Base-by-base conservation (phyloP, 2,113 vertebrate genomes). In the Istiophorus platypterus region DNA sequence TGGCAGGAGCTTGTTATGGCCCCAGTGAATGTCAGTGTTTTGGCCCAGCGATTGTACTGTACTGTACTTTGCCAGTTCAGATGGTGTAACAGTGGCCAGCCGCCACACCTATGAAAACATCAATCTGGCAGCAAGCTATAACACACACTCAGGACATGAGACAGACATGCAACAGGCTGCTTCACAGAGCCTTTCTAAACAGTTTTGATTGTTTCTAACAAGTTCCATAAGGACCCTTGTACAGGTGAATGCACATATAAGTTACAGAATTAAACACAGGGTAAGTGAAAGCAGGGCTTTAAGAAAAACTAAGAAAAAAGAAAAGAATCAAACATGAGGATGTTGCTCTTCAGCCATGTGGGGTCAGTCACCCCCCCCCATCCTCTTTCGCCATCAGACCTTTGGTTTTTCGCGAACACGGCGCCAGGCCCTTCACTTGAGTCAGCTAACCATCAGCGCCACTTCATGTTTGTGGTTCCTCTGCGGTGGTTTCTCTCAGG, bases 41-140 rank as follows among this genome's bases (percentile, higher is more conserved):
- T 27, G 24, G 41, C 31, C 31, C 31, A 41, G 29, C 22, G 3
- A 20, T 14, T 42, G 18, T 4, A 52, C 41, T 39, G 20, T 47
- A 57, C 20, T 78, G 20, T 34, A 73, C 57, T 71, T 49, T 70
- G 78, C 59, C 81, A 52, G 58, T 39, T 58, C 79, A 89, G 84
- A 80, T 88, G 82, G 42, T 88, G 85, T 37, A 69, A 69, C 77
- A 78, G 68, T 49, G 64, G 72, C 47, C 26, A 57, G 42, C 73
- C 62, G 63, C 56, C 72, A 73, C 83, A 87, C 70, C 80, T 72
- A 83, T 68, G 59, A 90, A 91, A 88, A 87, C 81, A 85, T 52
- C 41, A 68, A 56, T 42, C 17, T 34, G 66, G 63, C 31, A 69
- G 42, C 58, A 71, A 51, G 37, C 26, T 72, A 54, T 58, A 78